Evolutionary conservation across 2,797 vertebrate genomes (phyloP).

Genomic region (Neosilurus hyrtlii): DNA sequence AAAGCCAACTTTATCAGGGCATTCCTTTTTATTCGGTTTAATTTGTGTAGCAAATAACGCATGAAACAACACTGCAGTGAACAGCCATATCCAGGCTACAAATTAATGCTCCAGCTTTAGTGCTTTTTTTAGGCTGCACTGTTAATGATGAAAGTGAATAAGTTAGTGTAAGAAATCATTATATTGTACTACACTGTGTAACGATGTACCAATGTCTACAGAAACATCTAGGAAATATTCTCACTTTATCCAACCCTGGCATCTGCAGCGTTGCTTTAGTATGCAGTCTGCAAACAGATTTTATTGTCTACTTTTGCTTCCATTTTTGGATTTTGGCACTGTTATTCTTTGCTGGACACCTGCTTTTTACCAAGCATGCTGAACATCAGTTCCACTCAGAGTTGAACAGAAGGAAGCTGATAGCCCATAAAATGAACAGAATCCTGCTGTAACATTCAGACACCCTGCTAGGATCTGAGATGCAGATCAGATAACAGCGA

Average conservation of each 20-base stretch:
- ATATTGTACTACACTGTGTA: neutral
- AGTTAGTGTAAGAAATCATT: neutral
- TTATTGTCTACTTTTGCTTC: neutral
- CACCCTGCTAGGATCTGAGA: neutral
- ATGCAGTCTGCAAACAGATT: neutral
- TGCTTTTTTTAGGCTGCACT: neutral
- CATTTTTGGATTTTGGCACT: slow-evolving; percentile 7
- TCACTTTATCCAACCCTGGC: neutral
- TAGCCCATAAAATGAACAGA: slow-evolving; percentile 30
- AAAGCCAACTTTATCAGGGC: neutral
- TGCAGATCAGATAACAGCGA: slow-evolving; percentile 10
- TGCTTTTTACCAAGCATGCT: slow-evolving; percentile 12
- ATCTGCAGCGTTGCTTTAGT: neutral
- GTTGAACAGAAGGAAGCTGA: slow-evolving; percentile 31
- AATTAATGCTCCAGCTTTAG: neutral
- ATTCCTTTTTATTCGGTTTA: neutral
- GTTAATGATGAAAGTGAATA: neutral
- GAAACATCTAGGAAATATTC: neutral
- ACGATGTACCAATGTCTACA: neutral
- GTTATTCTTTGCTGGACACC: slow-evolving; percentile 11
- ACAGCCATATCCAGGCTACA: neutral
- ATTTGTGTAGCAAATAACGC: neutral
- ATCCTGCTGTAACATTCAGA: neutral
- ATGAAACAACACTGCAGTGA: neutral
- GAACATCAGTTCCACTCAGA: slow-evolving; percentile 35